These are phyloP conservation scores for Liposcelis brunnea DNA, from an alignment of 2,888 invertebrate species.

Conservation along the genomic window DNA sequence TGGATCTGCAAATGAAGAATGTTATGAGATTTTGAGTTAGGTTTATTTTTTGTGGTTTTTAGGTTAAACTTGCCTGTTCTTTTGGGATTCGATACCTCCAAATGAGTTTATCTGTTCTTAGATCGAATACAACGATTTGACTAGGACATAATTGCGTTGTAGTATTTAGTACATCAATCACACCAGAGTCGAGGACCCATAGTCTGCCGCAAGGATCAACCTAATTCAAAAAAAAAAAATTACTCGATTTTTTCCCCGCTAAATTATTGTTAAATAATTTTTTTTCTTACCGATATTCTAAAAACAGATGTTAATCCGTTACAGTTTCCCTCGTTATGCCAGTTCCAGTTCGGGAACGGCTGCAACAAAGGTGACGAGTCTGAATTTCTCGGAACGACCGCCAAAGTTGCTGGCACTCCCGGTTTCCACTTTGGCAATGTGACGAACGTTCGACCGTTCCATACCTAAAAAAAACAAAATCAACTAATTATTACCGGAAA, in stretches of 20 bases:
- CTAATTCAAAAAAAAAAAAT: not conserved
- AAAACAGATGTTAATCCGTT: constrained; percentile 35
- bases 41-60: not conserved
- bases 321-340: constrained; percentile 37
- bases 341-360: constrained; percentile 68
- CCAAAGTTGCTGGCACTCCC: constrained; percentile 58
- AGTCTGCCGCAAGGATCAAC: constrained; percentile 56
- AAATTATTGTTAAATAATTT: too few species aligned
- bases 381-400: constrained; percentile 56
- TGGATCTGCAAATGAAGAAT: constrained; percentile 24
- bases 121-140: constrained; percentile 50
- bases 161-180: constrained; percentile 38
- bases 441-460: constrained; percentile 49
- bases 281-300: constrained; percentile 16
- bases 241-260: too few species aligned
- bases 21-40: constrained; percentile 13
- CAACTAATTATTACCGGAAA: not conserved
- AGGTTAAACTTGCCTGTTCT: constrained; percentile 30
- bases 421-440: constrained; percentile 58
- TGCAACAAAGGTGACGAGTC: constrained; percentile 45
- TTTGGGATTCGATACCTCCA: constrained; percentile 45
- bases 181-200: constrained; percentile 63
- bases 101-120: constrained; percentile 50
- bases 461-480: constrained; percentile 28
- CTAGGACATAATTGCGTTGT: constrained; percentile 37